These are phyloP conservation scores for Ischnus inquisitorius DNA, from an alignment of 2,888 invertebrate species.

Conservation along the genomic window DNA sequence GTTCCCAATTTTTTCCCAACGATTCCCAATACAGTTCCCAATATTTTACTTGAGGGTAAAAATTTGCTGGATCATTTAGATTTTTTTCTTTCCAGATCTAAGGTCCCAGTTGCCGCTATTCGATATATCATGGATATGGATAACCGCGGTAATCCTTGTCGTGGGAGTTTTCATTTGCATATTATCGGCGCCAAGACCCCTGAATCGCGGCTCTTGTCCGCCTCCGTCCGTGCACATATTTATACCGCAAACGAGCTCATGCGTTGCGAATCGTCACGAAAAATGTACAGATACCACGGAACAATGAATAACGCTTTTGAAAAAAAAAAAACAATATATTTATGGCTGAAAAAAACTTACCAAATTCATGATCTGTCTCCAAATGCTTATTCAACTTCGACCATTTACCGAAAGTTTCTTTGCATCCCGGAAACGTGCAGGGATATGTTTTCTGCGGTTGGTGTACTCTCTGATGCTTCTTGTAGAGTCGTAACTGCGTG, in stretches of 20 bases:
- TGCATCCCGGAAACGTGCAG: conserved; percentile 86
- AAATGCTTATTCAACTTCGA: conserved; percentile 86
- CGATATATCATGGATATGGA: conserved; percentile 63
- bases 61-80: not conserved
- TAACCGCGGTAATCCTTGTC: conserved; percentile 36
- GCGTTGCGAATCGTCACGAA: not conserved
- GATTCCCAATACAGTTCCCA: no score
- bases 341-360: conserved; percentile 76
- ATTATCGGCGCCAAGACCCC: conserved; percentile 50
- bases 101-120: conserved; percentile 31
- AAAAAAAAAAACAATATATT: no score
- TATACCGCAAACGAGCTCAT: conserved; percentile 38
- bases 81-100: conserved; percentile 42
- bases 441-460: conserved; percentile 75
- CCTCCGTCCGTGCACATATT: conserved; percentile 60
- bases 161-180: conserved; percentile 51
- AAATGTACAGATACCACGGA: conserved; percentile 19
- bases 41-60: no score
- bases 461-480: conserved; percentile 86
- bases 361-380: conserved; percentile 83
- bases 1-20: not conserved
- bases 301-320: not conserved
- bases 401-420: conserved; percentile 86
- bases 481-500: conserved; percentile 85
- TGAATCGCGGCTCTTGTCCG: conserved; percentile 11